Base-by-base conservation (phyloP, 2,113 vertebrate genomes). In the Diphyllodes magnificus region DNA sequence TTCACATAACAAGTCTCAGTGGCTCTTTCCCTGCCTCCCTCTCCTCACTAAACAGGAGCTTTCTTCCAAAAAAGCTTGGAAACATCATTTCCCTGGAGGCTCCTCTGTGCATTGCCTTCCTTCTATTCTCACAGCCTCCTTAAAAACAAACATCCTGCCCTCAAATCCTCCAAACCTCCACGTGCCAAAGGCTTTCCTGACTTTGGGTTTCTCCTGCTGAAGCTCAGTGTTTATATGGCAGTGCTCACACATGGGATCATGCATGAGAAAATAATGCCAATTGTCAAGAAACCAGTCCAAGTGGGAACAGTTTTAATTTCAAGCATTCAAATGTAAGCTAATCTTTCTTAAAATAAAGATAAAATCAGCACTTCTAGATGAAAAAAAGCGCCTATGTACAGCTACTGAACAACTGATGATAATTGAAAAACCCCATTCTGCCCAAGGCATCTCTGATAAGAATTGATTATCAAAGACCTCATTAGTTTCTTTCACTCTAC, bases 381-480 rank as follows among this genome's bases (percentile, higher is more conserved):
- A 54, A 71, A 70, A 78, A n/a, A 44, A 51, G 13, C 2, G 40
- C 14, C 23, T 30, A 27, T 70, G 83, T 57, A 83, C 69, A 87
- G 71, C 65, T 64, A 88, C 86, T 39, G 69, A 92, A 96, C 95
- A 97, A 95, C 94, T 79, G 93, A 88, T 90, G 89, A 50, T 97
- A 96, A 97, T 92, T 95, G 94, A 91, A 97, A 96, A 91, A 35
- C 16, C 42, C 61, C 64, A 31, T 72, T 92, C 64, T 94, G 90
- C 84, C 93, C 85, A 88, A 94, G 95, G 86, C 78, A 71, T 90
- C 94, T 72, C 91, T 96, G 92, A 88, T 96, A 97, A 94, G 91
- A 96, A 95, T 93, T 95, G 90, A 95, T 97, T 95, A 94, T 83
- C 95, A 95, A 91, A 95, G 93, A 85, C 82, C 93, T 96, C 90